Percentiles rank a stretch among this genome's conserved stretches.
These are phyloP conservation scores for Gymnothorax reevesii DNA, from an alignment of 2,797 vertebrate species.

Conservation along the genomic window DNA sequence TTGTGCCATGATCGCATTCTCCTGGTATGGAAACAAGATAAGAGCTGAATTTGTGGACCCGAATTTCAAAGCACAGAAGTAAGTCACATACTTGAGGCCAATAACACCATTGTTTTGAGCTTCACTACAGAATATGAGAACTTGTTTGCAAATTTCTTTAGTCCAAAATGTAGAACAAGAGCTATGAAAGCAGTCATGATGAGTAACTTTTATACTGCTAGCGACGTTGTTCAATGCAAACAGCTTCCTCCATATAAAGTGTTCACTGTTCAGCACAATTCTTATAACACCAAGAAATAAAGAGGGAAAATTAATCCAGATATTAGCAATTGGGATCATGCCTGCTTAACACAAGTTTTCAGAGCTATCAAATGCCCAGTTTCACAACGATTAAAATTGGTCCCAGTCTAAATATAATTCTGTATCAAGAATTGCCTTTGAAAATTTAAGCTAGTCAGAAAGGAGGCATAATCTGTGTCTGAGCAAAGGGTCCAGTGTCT, in stretches of 20 bases:
- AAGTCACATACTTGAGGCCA: slow-evolving; percentile 34
- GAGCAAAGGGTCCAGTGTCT: neutral
- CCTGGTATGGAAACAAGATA: slow-evolving; percentile 72
- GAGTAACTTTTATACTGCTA: neutral
- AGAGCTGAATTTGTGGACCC: slow-evolving; percentile 69
- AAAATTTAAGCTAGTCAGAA: neutral
- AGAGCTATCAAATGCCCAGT: no score
- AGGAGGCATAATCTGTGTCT: neutral
- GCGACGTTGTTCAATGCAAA: neutral
- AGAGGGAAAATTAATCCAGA: neutral
- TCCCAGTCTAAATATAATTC: no score
- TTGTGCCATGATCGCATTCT: slow-evolving; percentile 70
- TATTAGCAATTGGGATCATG: neutral
- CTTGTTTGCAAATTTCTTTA: neutral
- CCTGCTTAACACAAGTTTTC: neutral
- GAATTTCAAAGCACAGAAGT: slow-evolving; percentile 65
- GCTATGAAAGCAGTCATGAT: neutral
- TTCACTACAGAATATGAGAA: neutral
- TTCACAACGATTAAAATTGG: no score
- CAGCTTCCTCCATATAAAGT: neutral
- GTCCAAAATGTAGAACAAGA: neutral
- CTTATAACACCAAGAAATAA: neutral
- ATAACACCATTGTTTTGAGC: neutral
- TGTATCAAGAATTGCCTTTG: no score
- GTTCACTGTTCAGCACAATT: no score